Evolutionary conservation across 2,888 invertebrate genomes (phyloP), one percentile per base, ranked within the genome.

Genomic region (Rhabditophanes sp.): DNA sequence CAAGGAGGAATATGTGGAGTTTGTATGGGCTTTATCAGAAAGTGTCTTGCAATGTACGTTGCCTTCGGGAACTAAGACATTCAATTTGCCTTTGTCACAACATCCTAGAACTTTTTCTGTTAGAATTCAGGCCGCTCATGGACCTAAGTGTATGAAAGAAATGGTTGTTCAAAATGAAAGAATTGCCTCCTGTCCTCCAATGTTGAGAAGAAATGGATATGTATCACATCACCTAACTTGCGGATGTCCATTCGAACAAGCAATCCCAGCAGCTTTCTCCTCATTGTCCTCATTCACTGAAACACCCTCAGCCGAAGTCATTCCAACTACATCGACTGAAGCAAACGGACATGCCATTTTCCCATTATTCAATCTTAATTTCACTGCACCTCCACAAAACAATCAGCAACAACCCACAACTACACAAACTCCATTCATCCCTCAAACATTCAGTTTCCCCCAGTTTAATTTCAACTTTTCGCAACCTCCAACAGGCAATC

Each of bases 151-250:
- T 35, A 37, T 55, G 22, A 39, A 46, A 5, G 46, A 53, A 11
- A 30, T 55, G 37, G 35, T 41, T 15, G 49, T 53, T 11, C 53
- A 53, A 35, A 46, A 47, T 30, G 54, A 41, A 19, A 20, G 51
- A 35, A 27, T 36, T 17, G 46, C 52, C 2, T 30, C 41, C 12
- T 55, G 55, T 38, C 55, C 55, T 18, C 55, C 55, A 15, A 47
- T 42, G 29, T 29, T 55, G 21, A 37, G 42, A 8, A 33, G 44
- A 18, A 51, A 53, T 37, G 43, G 46, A 19, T 54, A 50, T 40
- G 41, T 46, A 11, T 43, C 51, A 6, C 39, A 37, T 28, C 33
- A 44, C 22, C 38, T 54, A 30, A 41, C 46, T 24, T 54, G 54
- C 41, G 44, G 51, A 1, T 54, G 54, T 27, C 53, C 54, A 23